Evolutionary conservation across 2,113 vertebrate species (phyloP).

Genomic region (Galbula dea): DNA sequence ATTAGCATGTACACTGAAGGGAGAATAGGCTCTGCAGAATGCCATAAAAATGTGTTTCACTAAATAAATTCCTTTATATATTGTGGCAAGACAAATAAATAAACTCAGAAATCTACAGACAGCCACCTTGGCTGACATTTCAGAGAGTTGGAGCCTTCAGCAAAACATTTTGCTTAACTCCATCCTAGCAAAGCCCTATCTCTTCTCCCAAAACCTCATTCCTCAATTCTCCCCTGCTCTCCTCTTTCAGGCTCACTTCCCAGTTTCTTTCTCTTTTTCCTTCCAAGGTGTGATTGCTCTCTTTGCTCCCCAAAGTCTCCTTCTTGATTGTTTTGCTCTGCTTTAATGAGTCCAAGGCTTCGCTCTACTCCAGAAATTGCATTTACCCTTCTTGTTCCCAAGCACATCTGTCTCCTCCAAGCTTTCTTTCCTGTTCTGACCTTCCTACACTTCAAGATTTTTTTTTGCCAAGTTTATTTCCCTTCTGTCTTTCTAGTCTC

Average conservation of each 20-base stretch:
- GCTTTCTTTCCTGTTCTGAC: conserved; percentile 47
- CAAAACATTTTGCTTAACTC: conserved; percentile 57
- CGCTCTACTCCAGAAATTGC: conserved; percentile 36
- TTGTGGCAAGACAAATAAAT: conserved; percentile 68
- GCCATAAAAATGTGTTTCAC: conserved; percentile 51
- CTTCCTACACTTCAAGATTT: conserved; percentile 22
- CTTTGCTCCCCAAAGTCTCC: conserved; percentile 53
- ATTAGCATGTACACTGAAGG: conserved; percentile 19
- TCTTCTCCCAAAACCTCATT: conserved; percentile 43
- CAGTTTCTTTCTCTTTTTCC: conserved; percentile 45
- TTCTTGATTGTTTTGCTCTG: conserved; percentile 54
- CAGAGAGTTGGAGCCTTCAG: conserved; percentile 38
- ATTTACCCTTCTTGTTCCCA: conserved; percentile 49
- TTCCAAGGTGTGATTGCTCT: conserved; percentile 61
- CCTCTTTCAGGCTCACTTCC: conserved; percentile 47
- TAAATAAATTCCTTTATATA: conserved; percentile 65
- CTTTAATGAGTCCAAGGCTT: conserved; percentile 55
- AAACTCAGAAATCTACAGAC: conserved; percentile 57
- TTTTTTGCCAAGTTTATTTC: conserved; percentile 48
- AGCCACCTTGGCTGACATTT: conserved; percentile 67
- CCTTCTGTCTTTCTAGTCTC: background rate
- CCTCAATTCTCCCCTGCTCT: conserved; percentile 26
- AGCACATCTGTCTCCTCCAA: conserved; percentile 54
- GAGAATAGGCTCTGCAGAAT: conserved; percentile 45
- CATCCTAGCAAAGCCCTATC: conserved; percentile 31